Conservation (phyloP, 2,888 invertebrate genomes). For the Heliothis peltigera region DNA sequence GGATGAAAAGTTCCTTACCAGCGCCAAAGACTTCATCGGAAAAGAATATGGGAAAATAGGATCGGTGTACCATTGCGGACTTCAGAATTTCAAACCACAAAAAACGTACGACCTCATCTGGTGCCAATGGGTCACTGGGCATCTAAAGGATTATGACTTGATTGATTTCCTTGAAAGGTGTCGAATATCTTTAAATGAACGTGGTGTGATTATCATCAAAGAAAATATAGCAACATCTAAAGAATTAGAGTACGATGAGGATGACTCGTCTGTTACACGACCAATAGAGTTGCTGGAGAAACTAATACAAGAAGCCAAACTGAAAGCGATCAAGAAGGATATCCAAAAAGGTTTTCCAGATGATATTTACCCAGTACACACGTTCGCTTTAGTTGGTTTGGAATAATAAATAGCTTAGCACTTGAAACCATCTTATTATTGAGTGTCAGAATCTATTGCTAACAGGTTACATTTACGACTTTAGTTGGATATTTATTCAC, state of each 20-base stretch:
- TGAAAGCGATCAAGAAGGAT: constrained; percentile 91
- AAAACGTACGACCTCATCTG: constrained; percentile 97
- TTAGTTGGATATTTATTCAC: constrained; percentile 61
- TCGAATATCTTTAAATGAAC: constrained; percentile 78
- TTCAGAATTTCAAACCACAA: constrained; percentile 96
- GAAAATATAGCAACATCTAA: constrained; percentile 94
- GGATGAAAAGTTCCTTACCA: constrained; percentile 94
- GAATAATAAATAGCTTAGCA: constrained; percentile 27
- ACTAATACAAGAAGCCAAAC: constrained; percentile 92
- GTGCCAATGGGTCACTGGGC: constrained; percentile 98
- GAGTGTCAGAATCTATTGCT: constrained; percentile 35
- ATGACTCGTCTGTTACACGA: constrained; percentile 97
- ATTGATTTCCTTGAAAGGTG: constrained; percentile 92
- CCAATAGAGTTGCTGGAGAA: constrained; percentile 91
- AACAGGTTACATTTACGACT: constrained; percentile 53
- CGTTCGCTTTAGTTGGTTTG: constrained; percentile 93
- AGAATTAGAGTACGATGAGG: constrained; percentile 92
- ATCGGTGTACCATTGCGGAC: constrained; percentile 91
- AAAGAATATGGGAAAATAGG: constrained; percentile 90
- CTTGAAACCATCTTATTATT: constrained; percentile 20
- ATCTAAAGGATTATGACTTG: constrained; percentile 96
- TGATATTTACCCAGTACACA: constrained; percentile 95
- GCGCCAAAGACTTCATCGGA: constrained; percentile 90
- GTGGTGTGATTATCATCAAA: constrained; percentile 80
- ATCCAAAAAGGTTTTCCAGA: constrained; percentile 96